These are phyloP conservation scores for Lordiphosa mommai DNA, from an alignment of 1,140 invertebrate genomes.

Conservation along the genomic window DNA sequence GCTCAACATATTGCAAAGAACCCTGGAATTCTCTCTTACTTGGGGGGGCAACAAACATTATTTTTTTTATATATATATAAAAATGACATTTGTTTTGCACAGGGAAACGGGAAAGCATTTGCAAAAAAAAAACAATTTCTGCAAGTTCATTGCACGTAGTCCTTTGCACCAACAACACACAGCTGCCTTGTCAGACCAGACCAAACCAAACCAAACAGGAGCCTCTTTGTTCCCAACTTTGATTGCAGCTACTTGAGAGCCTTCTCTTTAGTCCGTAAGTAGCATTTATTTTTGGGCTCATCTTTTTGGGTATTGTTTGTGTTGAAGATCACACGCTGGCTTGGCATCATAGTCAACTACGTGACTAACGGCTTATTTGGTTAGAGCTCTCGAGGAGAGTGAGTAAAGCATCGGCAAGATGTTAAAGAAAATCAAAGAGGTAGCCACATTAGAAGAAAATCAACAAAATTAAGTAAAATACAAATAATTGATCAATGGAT, in stretches of 20 bases:
- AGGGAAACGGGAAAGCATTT: conserved; percentile 29
- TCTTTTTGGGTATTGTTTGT: conserved; percentile 34
- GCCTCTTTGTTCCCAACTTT: conserved; percentile 44
- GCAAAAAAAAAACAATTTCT: conserved; percentile 33
- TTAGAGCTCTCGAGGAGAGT: conserved; percentile 6
- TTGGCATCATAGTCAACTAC: conserved; percentile 36
- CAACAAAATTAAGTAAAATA: too few species aligned
- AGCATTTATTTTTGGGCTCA: conserved; percentile 69
- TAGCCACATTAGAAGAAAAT: neutral
- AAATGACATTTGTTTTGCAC: conserved; percentile 60
- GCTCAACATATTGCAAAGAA: conserved; percentile 44
- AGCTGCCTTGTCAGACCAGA: conserved; percentile 40
- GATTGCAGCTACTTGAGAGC: conserved; percentile 68
- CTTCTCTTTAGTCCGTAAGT: conserved; percentile 42
- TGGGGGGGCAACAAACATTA: conserved; percentile 18
- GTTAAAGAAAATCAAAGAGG: neutral
- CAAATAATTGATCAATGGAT: too few species aligned
- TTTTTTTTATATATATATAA: conserved; percentile 21
- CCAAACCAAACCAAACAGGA: conserved; percentile 13
- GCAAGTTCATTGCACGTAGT: conserved; percentile 52
- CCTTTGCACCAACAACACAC: conserved; percentile 63
- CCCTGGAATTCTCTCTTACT: conserved; percentile 41
- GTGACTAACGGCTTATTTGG: conserved; percentile 57
- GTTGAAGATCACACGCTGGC: conserved; percentile 7
- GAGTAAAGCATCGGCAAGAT: conserved; percentile 2